Base-by-base conservation (phyloP, 2,797 vertebrate genomes). In the Poecilia gillii region DNA sequence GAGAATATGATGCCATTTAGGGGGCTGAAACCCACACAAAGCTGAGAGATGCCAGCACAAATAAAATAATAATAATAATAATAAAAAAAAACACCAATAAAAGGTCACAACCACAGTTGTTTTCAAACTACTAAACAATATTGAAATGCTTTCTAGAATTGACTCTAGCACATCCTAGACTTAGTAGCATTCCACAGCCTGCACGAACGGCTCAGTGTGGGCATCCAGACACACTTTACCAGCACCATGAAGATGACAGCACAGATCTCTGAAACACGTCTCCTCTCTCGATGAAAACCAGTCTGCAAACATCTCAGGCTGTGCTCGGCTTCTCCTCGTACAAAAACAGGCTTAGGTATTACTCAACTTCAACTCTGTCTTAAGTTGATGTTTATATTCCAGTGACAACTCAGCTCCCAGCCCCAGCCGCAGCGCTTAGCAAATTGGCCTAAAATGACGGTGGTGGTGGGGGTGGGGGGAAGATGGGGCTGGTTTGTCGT, bases 181-280 rank as follows among this genome's bases (percentile, higher is more conserved):
- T 93, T 90, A 93, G 93, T 94, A 93, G 94, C 92, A 93, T 93
- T 94, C 91, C 93, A 88, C 87, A 87, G 89, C 90, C 91, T 89
- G 86, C 92, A 91, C 88, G 83, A 89, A 86, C 85, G 80, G 89
- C 90, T 90, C 82, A 36, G 91, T 90, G 90, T 90, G 88, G 90
- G 89, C 87, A 88, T 92, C 89, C 87, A 91, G 86, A 92, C 88
- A 93, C 90, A 92, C 88, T 88, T 88, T 93, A 94, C 93, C 93
- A 95, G 94, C 93, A 95, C 90, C 90, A 92, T 87, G 90, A 94
- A 92, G 93, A 94, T 83, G 77, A 93, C 92, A 94, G 92, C 94
- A 95, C 94, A 94, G 93, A 92, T 88, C 90, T 90, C 79, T 87
- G 87, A 91, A 86, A 91, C 88, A 86, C 62, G 87, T 90, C 85